Base-by-base conservation (phyloP, 2,113 vertebrate genomes). In the Tyrannus savana region DNA sequence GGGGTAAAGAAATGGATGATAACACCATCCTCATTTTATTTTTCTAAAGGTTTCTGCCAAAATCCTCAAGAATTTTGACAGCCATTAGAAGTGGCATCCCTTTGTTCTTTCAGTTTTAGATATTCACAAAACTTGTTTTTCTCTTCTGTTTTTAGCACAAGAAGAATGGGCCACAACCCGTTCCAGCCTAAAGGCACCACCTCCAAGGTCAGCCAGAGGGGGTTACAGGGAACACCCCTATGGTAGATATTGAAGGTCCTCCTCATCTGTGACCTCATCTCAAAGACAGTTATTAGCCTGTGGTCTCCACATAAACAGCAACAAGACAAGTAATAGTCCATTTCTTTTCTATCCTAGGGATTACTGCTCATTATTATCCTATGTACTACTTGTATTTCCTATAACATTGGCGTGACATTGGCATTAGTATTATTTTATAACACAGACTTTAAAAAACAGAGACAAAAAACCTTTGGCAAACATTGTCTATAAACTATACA, bases 211-310 rank as follows among this genome's bases (percentile, higher is more conserved):
- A 98, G 98, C 98, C 97, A 98, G 99, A 99, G 99, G 98, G 97
- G 98, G 98, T 97, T 99, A 99, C 99, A 99, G 99, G 98, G 99
- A 99, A 97, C 99, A 99, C 97, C 99, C 99, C 96, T 99, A 99
- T 98, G 99, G 99, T 99, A 99, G 99, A 99, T 99, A 99, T 98
- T 99, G 98, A 99, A 99, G 99, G 98, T 98, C 98, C 97, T 98
- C 95, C 97, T 98, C 97, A 98, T 97, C 98, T 97, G 97, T 98
- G 98, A 98, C 97, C 98, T 98, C 97, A 97, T 97, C 98, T 98
- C 96, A 98, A 98, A 98, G 98, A 98, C 98, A 98, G 89, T 98
- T 98, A 97, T 97, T 98, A 98, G 96, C 98, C 98, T 97, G 97
- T 98, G 98, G 96, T 98, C 98, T 98, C 96, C 97, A 98, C 97